Base-by-base conservation (phyloP, 2,888 invertebrate genomes). In the Zaprionus obscuricornis region DNA sequence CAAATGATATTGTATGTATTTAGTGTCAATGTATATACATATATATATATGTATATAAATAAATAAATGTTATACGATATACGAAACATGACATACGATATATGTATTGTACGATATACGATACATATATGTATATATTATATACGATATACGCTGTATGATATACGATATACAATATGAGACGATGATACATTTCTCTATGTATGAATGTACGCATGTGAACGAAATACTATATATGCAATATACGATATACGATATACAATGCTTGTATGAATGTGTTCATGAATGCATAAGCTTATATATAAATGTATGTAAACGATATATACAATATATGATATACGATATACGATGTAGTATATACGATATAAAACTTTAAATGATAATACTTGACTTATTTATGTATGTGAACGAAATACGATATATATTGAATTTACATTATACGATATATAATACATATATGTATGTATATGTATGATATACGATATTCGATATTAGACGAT, bases 151-250 rank as follows among this genome's bases (percentile, higher is more conserved):
- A 26, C 37, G 18, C 4, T 60, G 59, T 58, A 31, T 55, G 11
- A 46, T 62, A 36, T 60, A 18, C 31, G 13, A 47, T 37, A 26
- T 54, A 24, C 37, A 46, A 36, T 7, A 57, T 46, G 33, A 22
- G 3, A 17, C 20, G 24, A 7, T 36, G 18, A 7, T 17, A n/a
- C 6, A 16, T 39, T 3, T 14, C 2, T 51, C n/a, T 6, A 17
- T 17, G 29, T 46, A 7, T 34, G 26, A 42, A 7, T 49, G 10
- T 20, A 13, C 33, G 7, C 17, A 8, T 34, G 13, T 16, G 34
- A 11, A 31, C 34, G 31, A 24, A 8, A 22, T 26, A 16, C 52
- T 39, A 24, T 13, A 43, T 31, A 18, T 13, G 55, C 55, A 63
- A 37, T 47, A 45, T 22, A 22, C 7, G 22, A 22, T 22, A 22